These are phyloP conservation scores for Ceratina calcarata DNA, from an alignment of 1,140 invertebrate genomes.

Conservation along the genomic window DNA sequence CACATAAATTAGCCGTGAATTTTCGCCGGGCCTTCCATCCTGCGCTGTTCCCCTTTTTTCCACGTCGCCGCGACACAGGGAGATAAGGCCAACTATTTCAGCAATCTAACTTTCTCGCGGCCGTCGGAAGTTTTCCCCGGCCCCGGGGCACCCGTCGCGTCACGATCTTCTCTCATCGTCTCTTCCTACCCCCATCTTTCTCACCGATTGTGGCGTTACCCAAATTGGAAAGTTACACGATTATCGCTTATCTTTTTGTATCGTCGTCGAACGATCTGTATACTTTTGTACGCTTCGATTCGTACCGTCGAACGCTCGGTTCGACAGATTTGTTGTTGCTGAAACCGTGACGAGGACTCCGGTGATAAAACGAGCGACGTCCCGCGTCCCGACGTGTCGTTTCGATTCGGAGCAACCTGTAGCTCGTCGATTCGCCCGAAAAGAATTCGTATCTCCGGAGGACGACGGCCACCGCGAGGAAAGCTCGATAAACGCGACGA, in stretches of 20 bases:
- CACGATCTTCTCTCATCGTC: not conserved
- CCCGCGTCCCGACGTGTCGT: not conserved
- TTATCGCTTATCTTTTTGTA: no score
- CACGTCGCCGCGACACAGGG: constrained; percentile 41
- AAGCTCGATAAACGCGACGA: constrained; percentile 2
- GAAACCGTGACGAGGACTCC: not conserved
- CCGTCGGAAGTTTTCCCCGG: constrained; percentile 54
- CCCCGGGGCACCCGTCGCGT: constrained; percentile 12
- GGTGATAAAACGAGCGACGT: constrained; percentile 33
- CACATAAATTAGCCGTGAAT: constrained; percentile 78
- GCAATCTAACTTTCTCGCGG: constrained; percentile 72
- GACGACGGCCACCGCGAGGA: not conserved
- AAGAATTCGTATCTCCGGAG: constrained; percentile 34
- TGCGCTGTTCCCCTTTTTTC: not conserved
- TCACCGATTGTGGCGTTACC: constrained; percentile 12
- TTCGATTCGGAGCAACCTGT: constrained; percentile 49
- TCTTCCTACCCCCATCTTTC: not conserved
- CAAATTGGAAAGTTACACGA: no score
- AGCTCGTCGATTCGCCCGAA: constrained; percentile 33
- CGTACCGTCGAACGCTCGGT: no score
- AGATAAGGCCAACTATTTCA: constrained; percentile 72
- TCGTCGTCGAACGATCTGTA: no score
- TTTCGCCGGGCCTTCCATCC: constrained; percentile 56
- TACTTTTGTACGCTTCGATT: no score
- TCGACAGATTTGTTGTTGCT: no score